These are phyloP conservation scores for Zaprionus ornatus DNA, from an alignment of 1,140 invertebrate genomes.

Conservation along the genomic window DNA sequence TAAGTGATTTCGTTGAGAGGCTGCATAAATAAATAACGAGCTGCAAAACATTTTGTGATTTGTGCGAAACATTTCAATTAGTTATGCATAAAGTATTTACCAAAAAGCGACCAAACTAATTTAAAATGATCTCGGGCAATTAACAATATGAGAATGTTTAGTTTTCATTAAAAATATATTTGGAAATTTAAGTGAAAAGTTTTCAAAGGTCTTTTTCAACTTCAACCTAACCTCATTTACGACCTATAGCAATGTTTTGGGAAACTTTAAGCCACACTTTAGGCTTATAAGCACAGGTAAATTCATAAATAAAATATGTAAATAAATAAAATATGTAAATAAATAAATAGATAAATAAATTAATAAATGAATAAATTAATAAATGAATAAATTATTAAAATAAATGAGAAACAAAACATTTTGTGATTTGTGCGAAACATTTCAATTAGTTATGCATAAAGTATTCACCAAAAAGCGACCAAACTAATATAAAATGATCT, in stretches of 20 bases:
- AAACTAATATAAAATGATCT: neutral
- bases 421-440: neutral
- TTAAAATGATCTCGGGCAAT: neutral
- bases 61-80: neutral
- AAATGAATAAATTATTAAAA: too few relatives aligned
- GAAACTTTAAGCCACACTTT: too few relatives aligned
- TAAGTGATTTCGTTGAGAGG: slow-evolving; percentile 3
- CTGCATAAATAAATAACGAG: neutral
- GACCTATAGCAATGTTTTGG: too few relatives aligned
- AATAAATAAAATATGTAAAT: too few relatives aligned
- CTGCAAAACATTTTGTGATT: neutral
- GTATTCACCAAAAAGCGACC: neutral
- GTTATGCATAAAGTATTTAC: neutral
- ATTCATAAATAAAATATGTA: too few relatives aligned
- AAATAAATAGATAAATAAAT: too few relatives aligned
- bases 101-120: neutral
- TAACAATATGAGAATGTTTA: neutral
- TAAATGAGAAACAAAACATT: neutral
- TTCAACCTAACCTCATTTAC: neutral
- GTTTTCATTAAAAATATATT: neutral
- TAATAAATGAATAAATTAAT: too few relatives aligned
- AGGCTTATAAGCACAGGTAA: too few relatives aligned
- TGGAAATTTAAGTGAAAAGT: neutral
- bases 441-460: slow-evolving; percentile 2
- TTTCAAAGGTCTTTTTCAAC: neutral